phyloP scores from a whole-genome alignment of 2,888 invertebrate genomes.

The Brassicogethes aeneus region DNA sequence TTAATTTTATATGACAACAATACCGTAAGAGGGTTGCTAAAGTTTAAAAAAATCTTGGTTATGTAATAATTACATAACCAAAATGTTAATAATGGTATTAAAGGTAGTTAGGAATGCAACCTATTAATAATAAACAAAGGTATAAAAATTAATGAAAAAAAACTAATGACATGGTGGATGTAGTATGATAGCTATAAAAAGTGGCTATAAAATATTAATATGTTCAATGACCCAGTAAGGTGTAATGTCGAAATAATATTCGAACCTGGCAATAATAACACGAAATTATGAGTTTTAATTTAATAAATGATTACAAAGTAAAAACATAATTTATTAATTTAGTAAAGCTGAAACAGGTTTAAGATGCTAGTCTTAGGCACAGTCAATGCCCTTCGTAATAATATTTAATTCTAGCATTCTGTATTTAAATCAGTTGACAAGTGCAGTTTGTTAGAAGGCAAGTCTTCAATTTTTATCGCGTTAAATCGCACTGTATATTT shows the following conservation, averaged over 20 bases:
- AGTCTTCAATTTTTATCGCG: slow-evolving; percentile 18
- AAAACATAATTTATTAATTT: slow-evolving; percentile 35
- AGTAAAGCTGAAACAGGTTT: slow-evolving; percentile 33
- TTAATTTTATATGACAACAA: too few relatives aligned
- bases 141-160: too few relatives aligned
- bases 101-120: too few relatives aligned
- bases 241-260: not conserved
- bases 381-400: slow-evolving; percentile 36
- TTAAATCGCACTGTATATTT: slow-evolving; percentile 16
- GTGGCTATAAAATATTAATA: not conserved
- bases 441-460: slow-evolving; percentile 27
- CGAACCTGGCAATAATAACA: slow-evolving; percentile 8
- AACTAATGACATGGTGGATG: not conserved
- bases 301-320: slow-evolving; percentile 8
- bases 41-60: too few relatives aligned
- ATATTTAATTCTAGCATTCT: slow-evolving; percentile 35
- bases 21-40: too few relatives aligned
- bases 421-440: slow-evolving; percentile 35
- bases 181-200: not conserved
- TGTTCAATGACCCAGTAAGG: not conserved
- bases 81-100: too few relatives aligned
- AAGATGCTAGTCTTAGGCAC: slow-evolving; percentile 25
- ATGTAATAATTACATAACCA: too few relatives aligned
- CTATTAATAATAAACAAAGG: too few relatives aligned
- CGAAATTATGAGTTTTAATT: slow-evolving; percentile 16